These are phyloP conservation scores for Tachina fera DNA, from an alignment of 2,888 invertebrate genomes.

Conservation along the genomic window DNA sequence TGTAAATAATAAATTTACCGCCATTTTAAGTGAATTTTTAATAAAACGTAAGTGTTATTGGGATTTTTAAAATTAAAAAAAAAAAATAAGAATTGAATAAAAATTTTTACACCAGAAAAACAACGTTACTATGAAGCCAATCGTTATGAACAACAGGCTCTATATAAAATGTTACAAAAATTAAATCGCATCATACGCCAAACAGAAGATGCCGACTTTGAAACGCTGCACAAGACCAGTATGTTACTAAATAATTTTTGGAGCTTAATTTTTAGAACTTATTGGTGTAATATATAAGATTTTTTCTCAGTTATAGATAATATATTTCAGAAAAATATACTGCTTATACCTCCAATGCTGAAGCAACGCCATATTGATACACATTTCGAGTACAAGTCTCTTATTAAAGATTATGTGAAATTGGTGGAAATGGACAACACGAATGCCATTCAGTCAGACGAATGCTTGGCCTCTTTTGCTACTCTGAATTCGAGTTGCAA, in stretches of 20 bases:
- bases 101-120: slow-evolving; percentile 73
- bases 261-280: background rate
- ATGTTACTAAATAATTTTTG: background rate
- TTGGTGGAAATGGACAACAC: slow-evolving; percentile 75
- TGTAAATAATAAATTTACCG: slow-evolving; percentile 76
- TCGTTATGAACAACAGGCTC: slow-evolving; percentile 77
- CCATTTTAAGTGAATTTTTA: slow-evolving; percentile 77
- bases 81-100: background rate
- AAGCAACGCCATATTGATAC: slow-evolving; percentile 76
- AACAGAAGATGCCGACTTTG: slow-evolving; percentile 56
- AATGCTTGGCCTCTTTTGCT: slow-evolving; percentile 76
- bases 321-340: slow-evolving; percentile 76
- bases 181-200: slow-evolving; percentile 70
- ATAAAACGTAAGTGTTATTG: slow-evolving; percentile 77
- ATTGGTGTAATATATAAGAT: background rate
- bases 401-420: slow-evolving; percentile 74
- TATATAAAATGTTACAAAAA: slow-evolving; percentile 75
- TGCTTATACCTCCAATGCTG: slow-evolving; percentile 73
- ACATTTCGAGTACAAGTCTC: slow-evolving; percentile 76
- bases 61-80: background rate
- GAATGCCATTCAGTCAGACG: slow-evolving; percentile 75
- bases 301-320: slow-evolving; percentile 74
- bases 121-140: slow-evolving; percentile 77
- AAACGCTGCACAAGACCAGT: slow-evolving; percentile 63
- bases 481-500: slow-evolving; percentile 73